Base-by-base conservation (phyloP, 2,113 vertebrate genomes). In the Pontoporia blainvillei region DNA sequence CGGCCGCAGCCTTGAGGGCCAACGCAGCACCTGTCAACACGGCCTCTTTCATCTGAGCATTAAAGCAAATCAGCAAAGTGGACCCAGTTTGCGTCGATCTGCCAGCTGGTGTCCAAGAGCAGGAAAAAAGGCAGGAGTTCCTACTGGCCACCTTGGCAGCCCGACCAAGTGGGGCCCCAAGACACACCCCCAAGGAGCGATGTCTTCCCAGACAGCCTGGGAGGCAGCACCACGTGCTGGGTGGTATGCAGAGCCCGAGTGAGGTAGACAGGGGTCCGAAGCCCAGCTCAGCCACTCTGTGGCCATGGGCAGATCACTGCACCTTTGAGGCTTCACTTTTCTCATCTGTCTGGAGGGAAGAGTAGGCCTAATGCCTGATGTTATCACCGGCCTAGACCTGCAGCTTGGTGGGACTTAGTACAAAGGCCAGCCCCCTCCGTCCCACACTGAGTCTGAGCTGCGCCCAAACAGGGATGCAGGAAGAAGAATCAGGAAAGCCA, bases 1-100 rank as follows among this genome's bases (percentile, higher is more conserved):
- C 8, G 10, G 44, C 14, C 44, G 14, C 29, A 8, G 34, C 36
- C 78, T 14, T 27, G 13, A 73, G 49, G 78, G 39, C 34, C n/a
- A 54, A 1, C 7, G 0, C 18, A 18, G 29, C 10, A 17, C 57
- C 75, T 1, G 0, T 39, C 27, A 8, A 4, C 29, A 5, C 6
- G 54, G 41, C 29, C 82, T 41, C 54, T 67, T 67, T 41, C 78
- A 18, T 78, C 46, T 44, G 49, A 52, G 59, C 62, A 49, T 79
- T 82, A 49, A 17, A 72, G 69, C 8, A 0, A 83, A 57, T 69
- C 44, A 41, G n/a, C 86, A 29, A 15, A 41, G 39, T 5, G 27
- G 41, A 62, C 41, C 17, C 5, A 9, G 49, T 21, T 64, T 46
- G 75, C 29, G 34, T 39, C 29, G 1, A 18, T 83, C 59, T 11